Conservation (phyloP, 2,797 vertebrate species). For the Epinephelus awoara region DNA sequence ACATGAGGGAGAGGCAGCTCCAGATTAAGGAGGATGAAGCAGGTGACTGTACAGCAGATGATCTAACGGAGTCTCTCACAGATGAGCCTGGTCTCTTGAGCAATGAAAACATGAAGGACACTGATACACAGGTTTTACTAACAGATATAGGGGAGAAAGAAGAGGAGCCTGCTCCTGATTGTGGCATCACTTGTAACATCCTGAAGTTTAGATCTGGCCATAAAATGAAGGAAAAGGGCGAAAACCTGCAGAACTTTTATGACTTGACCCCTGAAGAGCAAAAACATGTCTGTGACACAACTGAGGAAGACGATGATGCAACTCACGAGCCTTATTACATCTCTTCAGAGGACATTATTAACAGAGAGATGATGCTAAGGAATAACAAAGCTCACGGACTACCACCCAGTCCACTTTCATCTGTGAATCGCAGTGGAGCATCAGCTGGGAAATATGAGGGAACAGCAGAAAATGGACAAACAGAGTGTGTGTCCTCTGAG, state of each 20-base stretch:
- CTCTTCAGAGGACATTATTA: constrained; percentile 72
- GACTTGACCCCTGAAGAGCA: constrained; percentile 40
- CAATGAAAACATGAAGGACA: constrained; percentile 38
- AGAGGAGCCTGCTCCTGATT: constrained; percentile 51
- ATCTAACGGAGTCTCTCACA: constrained; percentile 60
- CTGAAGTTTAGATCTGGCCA: constrained; percentile 54
- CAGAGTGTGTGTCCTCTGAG: constrained; percentile 47
- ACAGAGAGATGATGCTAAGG: constrained; percentile 41
- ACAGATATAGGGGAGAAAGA: constrained; percentile 56
- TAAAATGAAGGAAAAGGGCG: constrained; percentile 47
- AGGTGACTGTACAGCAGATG: constrained; percentile 53
- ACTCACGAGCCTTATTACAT: constrained; percentile 69
- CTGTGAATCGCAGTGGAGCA: constrained; percentile 28
- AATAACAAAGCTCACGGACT: constrained; percentile 26
- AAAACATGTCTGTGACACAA: constrained; percentile 36
- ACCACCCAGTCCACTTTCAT: constrained; percentile 17
- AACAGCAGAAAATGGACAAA: constrained; percentile 50
- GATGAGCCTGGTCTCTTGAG: constrained; percentile 47
- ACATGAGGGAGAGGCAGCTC: constrained; percentile 19
- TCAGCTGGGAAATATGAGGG: constrained; percentile 44
- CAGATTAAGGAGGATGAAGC: constrained; percentile 48
- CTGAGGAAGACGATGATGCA: constrained; percentile 26
- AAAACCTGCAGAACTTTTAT: constrained; percentile 52
- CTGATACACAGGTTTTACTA: constrained; percentile 12
- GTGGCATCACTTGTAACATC: constrained; percentile 48